Evolutionary conservation across 1,140 invertebrate species (phyloP), one percentile per base, ranked within the genome.

Genomic region (Anastrepha ludens): DNA sequence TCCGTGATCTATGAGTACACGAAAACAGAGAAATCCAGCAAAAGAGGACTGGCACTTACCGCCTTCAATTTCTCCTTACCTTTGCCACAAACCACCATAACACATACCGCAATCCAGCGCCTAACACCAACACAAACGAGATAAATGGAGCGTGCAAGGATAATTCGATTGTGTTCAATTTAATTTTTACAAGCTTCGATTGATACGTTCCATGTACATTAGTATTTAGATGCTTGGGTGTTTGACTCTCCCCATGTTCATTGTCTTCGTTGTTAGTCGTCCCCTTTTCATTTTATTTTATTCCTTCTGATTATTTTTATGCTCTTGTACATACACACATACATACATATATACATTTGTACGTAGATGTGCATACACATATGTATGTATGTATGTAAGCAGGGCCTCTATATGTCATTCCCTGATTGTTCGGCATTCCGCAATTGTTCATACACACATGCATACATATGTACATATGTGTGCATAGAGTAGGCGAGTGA

Each of bases 121-220:
- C 74, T 55, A 81, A 81, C 29, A 50, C 74, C 44, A 81, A 50
- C 20, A 15, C 74, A 81, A 50, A 81, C 7, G 47, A 70, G 88
- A 81, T 90, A 91, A 92, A 92, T 92, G 90, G 90, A 91, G 91
- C 91, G 90, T 91, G 88, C 90, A 90, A 89, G 89, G 86, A 92
- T 92, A 92, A 92, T 92, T 92, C 90, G 91, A 92, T 92, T 92
- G 91, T 91, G 91, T 92, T 92, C 91, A 92, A 92, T 92, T 92
- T 92, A 92, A 92, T 92, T 92, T 92, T 92, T 91, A 92, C 91
- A 92, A 92, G 91, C 91, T 92, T 91, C 91, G 91, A 89, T 92
- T 90, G 88, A 88, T 87, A 47, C 78, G 87, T 78, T 60, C 39
- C 17, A 86, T 86, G 62, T 29, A 47, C 47, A 20, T 58, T 17